phyloP scores from a whole-genome alignment of 2,888 invertebrate species.

The Drosophila meridionalis region DNA sequence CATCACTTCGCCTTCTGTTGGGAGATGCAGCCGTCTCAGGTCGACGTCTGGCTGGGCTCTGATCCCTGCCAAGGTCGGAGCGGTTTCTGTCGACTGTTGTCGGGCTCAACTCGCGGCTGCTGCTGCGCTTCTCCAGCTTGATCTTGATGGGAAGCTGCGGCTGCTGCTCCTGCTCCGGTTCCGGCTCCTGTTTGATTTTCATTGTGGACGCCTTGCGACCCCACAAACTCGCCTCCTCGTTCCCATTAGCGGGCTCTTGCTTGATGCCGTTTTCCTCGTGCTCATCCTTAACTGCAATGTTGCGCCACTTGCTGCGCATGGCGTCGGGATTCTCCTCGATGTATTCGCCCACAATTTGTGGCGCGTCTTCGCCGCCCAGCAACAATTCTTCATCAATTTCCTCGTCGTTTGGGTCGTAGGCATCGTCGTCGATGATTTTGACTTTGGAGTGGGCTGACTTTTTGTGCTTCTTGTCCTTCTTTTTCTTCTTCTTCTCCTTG shows the following conservation, averaged over 20 bases:
- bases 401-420: constrained; percentile 86
- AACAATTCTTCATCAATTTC: constrained; percentile 87
- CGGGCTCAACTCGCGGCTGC: constrained; percentile 46
- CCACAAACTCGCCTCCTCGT: constrained; percentile 62
- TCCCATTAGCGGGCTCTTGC: constrained; percentile 49
- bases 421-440: constrained; percentile 94
- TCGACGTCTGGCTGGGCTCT: constrained; percentile 16
- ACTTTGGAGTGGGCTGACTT: constrained; percentile 86
- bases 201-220: constrained; percentile 59
- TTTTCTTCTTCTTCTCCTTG: constrained; percentile 88
- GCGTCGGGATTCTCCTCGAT: constrained; percentile 93
- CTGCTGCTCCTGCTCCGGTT: constrained; percentile 24
- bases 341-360: constrained; percentile 92
- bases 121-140: constrained; percentile 63
- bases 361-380: constrained; percentile 93
- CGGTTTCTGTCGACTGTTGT: not conserved
- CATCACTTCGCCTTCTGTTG: not conserved
- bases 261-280: constrained; percentile 39
- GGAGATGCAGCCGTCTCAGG: not conserved
- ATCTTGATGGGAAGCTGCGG: constrained; percentile 29
- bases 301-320: constrained; percentile 85
- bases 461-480: constrained; percentile 82
- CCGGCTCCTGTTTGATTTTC: constrained; percentile 46
- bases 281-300: constrained; percentile 75
- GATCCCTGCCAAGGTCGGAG: not conserved